These are phyloP conservation scores for Euproctis similis DNA, from an alignment of 2,888 invertebrate genomes.

Conservation along the genomic window DNA sequence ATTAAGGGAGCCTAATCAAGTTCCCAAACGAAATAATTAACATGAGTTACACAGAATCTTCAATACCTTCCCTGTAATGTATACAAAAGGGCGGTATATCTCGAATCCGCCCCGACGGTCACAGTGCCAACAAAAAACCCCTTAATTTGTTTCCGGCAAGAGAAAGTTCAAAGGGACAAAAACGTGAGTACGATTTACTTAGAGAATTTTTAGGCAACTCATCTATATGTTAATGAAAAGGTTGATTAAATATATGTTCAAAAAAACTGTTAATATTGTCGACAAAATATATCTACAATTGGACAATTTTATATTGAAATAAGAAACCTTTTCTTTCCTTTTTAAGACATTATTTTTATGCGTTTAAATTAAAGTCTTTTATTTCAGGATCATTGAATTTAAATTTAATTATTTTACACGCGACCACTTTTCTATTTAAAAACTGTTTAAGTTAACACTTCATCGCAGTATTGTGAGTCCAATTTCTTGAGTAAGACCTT, in stretches of 20 bases:
- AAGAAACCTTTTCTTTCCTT: too few species aligned
- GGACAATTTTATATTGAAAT: too few species aligned
- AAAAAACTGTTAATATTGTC: conserved; percentile 44
- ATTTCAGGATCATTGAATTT: too few species aligned
- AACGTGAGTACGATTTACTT: conserved; percentile 43
- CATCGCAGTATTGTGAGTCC: too few species aligned
- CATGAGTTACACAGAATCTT: conserved; percentile 31
- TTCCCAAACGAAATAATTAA: conserved; percentile 35
- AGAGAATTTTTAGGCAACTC: conserved; percentile 40
- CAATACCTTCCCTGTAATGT: conserved; percentile 32
- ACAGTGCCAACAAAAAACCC: conserved; percentile 35
- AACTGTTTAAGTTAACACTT: too few species aligned
- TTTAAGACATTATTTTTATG: too few species aligned
- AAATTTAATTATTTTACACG: too few species aligned
- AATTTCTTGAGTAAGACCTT: too few species aligned
- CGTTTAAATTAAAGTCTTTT: too few species aligned
- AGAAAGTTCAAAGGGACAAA: conserved; percentile 38
- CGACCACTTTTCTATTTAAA: too few species aligned
- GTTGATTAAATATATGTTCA: conserved; percentile 54
- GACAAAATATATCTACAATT: too few species aligned
- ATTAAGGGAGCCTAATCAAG: conserved; percentile 24
- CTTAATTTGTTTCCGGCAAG: conserved; percentile 44
- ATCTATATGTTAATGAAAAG: conserved; percentile 55
- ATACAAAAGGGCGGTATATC: conserved; percentile 37
- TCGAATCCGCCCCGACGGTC: conserved; percentile 35